phyloP scores from a whole-genome alignment of 2,888 invertebrate species.

The Helobdella robusta region DNA sequence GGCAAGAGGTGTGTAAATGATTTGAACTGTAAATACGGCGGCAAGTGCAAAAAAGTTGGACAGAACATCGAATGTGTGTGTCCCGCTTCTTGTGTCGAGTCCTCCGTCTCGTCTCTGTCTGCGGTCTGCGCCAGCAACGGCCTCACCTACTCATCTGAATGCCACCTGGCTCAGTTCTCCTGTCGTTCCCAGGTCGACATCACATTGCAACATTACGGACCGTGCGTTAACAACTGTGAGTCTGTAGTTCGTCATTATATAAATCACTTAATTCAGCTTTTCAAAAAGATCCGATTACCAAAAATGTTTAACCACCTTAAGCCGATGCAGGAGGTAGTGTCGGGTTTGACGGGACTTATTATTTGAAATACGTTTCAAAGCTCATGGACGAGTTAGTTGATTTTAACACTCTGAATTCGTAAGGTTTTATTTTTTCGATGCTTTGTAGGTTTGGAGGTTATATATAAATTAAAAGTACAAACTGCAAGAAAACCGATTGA shows the following conservation, averaged over 20 bases:
- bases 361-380: no score
- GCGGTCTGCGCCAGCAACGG: slow-evolving; percentile 79
- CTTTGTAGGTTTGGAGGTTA: no score
- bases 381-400: no score
- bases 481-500: no score
- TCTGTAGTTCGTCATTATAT: background rate
- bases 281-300: no score
- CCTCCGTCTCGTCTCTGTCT: slow-evolving; percentile 49
- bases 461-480: no score
- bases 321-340: no score
- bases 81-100: slow-evolving; percentile 15
- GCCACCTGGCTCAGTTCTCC: slow-evolving; percentile 65
- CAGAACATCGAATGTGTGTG: slow-evolving; percentile 20
- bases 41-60: slow-evolving; percentile 13
- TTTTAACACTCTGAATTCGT: no score
- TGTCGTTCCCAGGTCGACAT: slow-evolving; percentile 70
- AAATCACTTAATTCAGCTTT: no score
- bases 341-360: no score
- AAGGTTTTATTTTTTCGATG: no score
- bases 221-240: slow-evolving; percentile 40
- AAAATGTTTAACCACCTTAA: no score
- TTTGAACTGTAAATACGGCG: slow-evolving; percentile 17
- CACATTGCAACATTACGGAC: slow-evolving; percentile 56
- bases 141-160: slow-evolving; percentile 69
- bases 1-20: background rate